A percentile compares a stretch with the other conserved stretches of the same genome.
These are phyloP conservation scores for Macrosteles quadrilineatus DNA, from an alignment of 1,140 invertebrate species.

Conservation along the genomic window DNA sequence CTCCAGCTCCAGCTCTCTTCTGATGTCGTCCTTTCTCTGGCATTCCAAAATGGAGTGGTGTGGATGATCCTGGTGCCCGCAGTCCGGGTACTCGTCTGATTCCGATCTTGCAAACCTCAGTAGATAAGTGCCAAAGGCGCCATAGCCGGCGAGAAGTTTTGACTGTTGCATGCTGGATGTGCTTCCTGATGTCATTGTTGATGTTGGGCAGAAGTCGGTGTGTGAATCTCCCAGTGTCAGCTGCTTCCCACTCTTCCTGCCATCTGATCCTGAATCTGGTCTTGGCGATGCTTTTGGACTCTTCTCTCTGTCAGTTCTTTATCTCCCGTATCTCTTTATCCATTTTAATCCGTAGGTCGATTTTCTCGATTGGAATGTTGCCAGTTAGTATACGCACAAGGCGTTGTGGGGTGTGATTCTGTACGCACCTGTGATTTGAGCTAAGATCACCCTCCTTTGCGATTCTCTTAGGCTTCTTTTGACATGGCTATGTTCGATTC, in stretches of 20 bases:
- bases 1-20: not conserved
- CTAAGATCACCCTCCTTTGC: no score
- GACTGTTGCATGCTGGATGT: not conserved
- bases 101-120: not conserved
- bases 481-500: no score
- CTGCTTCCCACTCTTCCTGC: not conserved
- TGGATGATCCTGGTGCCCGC: not conserved
- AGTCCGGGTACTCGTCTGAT: not conserved
- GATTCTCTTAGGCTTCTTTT: no score
- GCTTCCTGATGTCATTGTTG: not conserved
- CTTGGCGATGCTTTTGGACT: not conserved
- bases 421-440: no score
- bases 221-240: not conserved
- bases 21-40: not conserved
- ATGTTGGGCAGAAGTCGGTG: not conserved
- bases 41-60: not conserved
- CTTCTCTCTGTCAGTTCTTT: not conserved
- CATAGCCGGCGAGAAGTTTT: not conserved
- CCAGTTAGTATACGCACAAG: not conserved
- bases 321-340: not conserved
- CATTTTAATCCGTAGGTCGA: no score
- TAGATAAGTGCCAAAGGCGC: not conserved
- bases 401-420: not conserved
- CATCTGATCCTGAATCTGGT: not conserved
- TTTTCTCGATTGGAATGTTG: not conserved